phyloP scores from a whole-genome alignment of 2,797 vertebrate species.

The Emydoidea blandingii region DNA sequence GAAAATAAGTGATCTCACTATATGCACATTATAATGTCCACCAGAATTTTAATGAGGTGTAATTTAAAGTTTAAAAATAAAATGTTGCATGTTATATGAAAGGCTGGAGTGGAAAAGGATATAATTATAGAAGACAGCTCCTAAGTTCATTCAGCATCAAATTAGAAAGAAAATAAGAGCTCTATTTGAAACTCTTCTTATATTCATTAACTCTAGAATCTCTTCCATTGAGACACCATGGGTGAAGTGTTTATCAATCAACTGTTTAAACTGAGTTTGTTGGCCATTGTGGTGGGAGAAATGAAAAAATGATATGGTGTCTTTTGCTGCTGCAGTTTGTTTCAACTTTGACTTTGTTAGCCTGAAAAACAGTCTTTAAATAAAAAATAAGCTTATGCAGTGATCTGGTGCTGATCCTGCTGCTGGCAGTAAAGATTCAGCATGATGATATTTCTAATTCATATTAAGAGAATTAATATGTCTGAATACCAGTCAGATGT shows the following conservation, averaged over 20 bases:
- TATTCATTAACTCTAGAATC: not conserved
- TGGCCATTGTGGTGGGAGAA: not conserved
- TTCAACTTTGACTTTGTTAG: not conserved
- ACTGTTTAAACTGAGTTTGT: not conserved
- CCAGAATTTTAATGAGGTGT: constrained; percentile 6
- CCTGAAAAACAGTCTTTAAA: not conserved
- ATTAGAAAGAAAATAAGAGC: not conserved
- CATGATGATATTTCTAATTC: not conserved
- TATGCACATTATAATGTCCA: not conserved
- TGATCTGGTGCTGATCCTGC: constrained; percentile 21
- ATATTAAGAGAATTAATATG: constrained; percentile 3
- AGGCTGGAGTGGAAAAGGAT: not conserved
- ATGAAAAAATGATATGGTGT: not conserved
- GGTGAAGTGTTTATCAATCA: not conserved
- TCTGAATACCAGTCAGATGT: not conserved
- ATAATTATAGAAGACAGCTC: not conserved
- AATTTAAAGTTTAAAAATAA: constrained; percentile 56
- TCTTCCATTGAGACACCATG: not conserved
- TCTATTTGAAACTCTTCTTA: not conserved
- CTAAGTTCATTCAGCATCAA: not conserved
- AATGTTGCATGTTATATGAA: constrained; percentile 2
- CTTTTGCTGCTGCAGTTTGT: not conserved
- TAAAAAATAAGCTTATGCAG: constrained; percentile 23
- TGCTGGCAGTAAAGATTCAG: constrained; percentile 22
- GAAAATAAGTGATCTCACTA: constrained; percentile 22